Evolutionary conservation across 2,888 invertebrate genomes (phyloP).

Genomic region (Synergus umbraculus): DNA sequence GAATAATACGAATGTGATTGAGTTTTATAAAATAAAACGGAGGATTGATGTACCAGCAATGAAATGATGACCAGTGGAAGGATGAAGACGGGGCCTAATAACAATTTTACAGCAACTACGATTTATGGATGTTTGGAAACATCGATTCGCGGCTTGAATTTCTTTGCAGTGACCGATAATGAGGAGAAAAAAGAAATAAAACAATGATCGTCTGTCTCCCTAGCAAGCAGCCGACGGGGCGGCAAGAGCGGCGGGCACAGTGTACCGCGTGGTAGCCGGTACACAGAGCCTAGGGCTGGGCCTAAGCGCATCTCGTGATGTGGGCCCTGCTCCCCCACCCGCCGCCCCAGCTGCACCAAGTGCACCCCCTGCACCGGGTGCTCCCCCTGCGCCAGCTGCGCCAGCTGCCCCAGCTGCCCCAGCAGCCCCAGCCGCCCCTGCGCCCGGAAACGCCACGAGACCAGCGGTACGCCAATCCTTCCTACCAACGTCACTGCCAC

Average conservation of each 20-base stretch:
- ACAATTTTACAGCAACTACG: constrained; percentile 20
- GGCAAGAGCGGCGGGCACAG: constrained; percentile 88
- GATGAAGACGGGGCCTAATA: constrained; percentile 17
- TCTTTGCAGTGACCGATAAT: constrained; percentile 47
- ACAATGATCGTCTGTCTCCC: constrained; percentile 71
- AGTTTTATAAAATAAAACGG: not conserved
- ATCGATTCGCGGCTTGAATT: constrained; percentile 40
- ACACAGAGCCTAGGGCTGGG: constrained; percentile 87
- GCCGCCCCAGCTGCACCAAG: constrained; percentile 70
- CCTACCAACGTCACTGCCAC: constrained; percentile 65
- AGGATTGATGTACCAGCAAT: not conserved
- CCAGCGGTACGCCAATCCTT: constrained; percentile 77
- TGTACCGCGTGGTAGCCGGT: constrained; percentile 88
- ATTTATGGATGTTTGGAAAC: constrained; percentile 15
- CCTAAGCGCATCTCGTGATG: constrained; percentile 80
- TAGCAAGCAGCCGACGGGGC: constrained; percentile 89
- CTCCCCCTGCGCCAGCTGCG: constrained; percentile 65
- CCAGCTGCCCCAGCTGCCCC: constrained; percentile 64
- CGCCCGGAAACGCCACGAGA: constrained; percentile 70
- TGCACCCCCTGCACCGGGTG: constrained; percentile 62
- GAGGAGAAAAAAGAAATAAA: constrained; percentile 50
- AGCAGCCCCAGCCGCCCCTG: constrained; percentile 67
- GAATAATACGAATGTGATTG: constrained; percentile 1
- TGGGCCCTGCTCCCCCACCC: constrained; percentile 78
- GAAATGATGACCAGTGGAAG: not conserved